Evolutionary conservation across 2,797 vertebrate species (phyloP).

Genomic region (Characodon lateralis): DNA sequence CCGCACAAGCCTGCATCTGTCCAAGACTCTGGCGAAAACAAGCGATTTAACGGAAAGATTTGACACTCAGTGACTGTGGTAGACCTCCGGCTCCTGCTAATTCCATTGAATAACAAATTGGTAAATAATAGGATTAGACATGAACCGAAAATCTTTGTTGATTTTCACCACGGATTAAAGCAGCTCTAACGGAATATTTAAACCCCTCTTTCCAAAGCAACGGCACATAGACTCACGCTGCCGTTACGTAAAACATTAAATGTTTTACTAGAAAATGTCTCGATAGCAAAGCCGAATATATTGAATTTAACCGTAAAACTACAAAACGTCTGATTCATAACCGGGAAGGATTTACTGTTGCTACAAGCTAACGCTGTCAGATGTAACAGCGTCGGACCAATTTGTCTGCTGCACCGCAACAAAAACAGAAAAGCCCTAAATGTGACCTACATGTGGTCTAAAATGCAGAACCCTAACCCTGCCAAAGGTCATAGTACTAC

Average conservation of each 20-base stretch:
- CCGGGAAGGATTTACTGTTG: not conserved
- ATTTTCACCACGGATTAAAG: not conserved
- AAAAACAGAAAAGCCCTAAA: constrained; percentile 40
- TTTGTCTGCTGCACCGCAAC: constrained; percentile 44
- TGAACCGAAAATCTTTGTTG: not conserved
- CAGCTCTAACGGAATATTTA: not conserved
- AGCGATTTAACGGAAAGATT: not conserved
- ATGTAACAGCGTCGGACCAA: constrained; percentile 32
- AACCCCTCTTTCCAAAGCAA: not conserved
- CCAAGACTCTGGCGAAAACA: not conserved
- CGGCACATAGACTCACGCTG: not conserved
- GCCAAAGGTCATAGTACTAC: accelerated
- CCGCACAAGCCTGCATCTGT: not conserved
- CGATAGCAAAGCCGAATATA: not conserved
- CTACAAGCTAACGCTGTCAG: not conserved
- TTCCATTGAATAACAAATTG: not conserved
- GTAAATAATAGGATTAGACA: not conserved
- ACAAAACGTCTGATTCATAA: not conserved
- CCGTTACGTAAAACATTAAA: not conserved
- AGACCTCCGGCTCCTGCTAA: not conserved
- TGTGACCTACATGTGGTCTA: not conserved
- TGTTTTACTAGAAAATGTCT: not conserved
- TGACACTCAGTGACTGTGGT: accelerated
- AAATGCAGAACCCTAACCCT: too few relatives aligned
- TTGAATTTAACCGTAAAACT: too few relatives aligned